Evolutionary conservation across 2,888 invertebrate genomes (phyloP).

Genomic region (Noctua pronuba): DNA sequence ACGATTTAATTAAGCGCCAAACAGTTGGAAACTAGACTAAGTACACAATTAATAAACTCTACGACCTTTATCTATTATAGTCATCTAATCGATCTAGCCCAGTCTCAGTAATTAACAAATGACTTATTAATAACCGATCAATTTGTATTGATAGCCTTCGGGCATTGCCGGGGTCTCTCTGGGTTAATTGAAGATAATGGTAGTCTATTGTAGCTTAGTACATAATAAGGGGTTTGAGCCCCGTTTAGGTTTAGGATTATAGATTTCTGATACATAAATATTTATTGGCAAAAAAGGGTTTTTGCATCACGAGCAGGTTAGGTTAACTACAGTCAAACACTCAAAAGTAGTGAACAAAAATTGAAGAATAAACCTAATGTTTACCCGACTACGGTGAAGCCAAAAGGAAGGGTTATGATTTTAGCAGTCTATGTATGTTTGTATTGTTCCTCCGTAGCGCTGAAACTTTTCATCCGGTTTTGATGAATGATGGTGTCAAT

Average conservation of each 20-base stretch:
- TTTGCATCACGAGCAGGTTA: background rate
- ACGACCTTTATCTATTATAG: background rate
- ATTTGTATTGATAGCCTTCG: background rate
- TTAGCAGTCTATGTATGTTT: no score
- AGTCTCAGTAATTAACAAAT: slow-evolving; percentile 9
- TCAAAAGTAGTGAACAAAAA: background rate
- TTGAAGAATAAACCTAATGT: background rate
- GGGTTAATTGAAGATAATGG: background rate
- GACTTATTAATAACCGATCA: background rate
- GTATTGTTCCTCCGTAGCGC: no score
- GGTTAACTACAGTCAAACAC: background rate
- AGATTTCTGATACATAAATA: background rate
- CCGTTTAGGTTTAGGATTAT: background rate
- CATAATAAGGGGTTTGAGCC: background rate
- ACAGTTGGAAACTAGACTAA: background rate
- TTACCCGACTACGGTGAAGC: no score
- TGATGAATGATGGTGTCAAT: no score
- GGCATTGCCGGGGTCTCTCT: background rate
- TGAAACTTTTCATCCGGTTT: no score
- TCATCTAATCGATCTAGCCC: background rate
- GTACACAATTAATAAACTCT: background rate
- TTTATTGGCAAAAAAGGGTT: background rate
- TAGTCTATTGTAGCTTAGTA: background rate
- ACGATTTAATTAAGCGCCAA: slow-evolving; percentile 1
- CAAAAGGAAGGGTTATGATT: no score